These are phyloP conservation scores for Pseudorhombus dupliciocellatus DNA, from an alignment of 2,113 vertebrate genomes.

Conservation along the genomic window DNA sequence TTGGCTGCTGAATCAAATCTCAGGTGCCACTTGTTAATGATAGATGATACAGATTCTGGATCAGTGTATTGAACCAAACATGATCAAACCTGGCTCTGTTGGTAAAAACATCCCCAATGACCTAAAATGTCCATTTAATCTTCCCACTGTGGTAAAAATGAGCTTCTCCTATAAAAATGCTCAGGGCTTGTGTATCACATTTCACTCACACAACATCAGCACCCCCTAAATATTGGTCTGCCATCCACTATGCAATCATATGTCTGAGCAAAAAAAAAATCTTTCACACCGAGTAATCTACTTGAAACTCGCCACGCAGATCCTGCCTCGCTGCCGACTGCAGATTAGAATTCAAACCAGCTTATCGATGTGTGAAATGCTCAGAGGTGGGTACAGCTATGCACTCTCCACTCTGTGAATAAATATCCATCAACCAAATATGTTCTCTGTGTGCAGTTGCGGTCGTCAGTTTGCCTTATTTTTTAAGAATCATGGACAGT, in stretches of 20 bases:
- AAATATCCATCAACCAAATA: not conserved
- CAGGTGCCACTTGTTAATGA: slow-evolving; percentile 7
- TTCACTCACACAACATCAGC: slow-evolving; percentile 15
- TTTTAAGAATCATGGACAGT: slow-evolving; percentile 39
- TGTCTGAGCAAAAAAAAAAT: slow-evolving; percentile 22
- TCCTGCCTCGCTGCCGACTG: slow-evolving; percentile 12
- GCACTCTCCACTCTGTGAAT: not conserved
- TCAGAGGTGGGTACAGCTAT: slow-evolving; percentile 11
- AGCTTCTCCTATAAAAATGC: slow-evolving; percentile 17
- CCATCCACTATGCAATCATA: slow-evolving; percentile 14
- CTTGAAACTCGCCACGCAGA: slow-evolving; percentile 36
- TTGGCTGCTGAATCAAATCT: slow-evolving; percentile 18
- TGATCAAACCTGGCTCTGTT: not conserved
- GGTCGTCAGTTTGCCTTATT: too few relatives aligned
- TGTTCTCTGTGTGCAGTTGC: not conserved
- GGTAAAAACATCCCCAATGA: slow-evolving; percentile 6
- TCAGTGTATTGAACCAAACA: not conserved
- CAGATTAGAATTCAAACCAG: slow-evolving; percentile 37
- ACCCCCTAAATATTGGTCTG: slow-evolving; percentile 1
- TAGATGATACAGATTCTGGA: slow-evolving; percentile 3
- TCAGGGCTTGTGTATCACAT: slow-evolving; percentile 4
- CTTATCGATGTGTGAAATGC: slow-evolving; percentile 33
- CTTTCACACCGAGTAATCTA: slow-evolving; percentile 38
- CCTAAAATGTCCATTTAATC: slow-evolving; percentile 34
- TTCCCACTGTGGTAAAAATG: slow-evolving; percentile 9